Conservation (phyloP, 2,113 vertebrate species). For the Vidua macroura region DNA sequence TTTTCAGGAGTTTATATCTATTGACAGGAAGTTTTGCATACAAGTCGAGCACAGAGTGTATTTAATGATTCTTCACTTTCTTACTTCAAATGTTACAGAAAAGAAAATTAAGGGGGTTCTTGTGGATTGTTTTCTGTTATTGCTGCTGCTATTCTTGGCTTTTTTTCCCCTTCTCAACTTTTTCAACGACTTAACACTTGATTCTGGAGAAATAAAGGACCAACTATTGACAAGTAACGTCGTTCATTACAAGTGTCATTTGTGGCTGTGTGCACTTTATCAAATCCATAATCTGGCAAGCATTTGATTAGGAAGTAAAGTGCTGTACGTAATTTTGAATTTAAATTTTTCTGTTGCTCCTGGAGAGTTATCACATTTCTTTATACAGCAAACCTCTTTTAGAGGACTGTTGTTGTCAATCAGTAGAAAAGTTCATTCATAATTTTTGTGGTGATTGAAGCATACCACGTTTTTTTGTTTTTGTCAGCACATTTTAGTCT, state of each 20-base stretch:
- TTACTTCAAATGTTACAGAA: background rate
- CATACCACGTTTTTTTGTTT: background rate
- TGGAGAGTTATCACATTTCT: background rate
- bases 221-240: background rate
- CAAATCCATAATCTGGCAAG: background rate
- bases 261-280: background rate
- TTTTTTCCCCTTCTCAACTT: background rate
- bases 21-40: background rate
- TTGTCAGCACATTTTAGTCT: background rate
- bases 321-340: background rate
- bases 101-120: background rate
- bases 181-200: background rate
- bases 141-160: background rate
- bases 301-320: background rate
- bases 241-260: background rate
- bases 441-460: background rate
- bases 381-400: background rate
- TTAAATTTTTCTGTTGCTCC: background rate
- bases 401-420: background rate
- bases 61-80: background rate
- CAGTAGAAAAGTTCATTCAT: background rate
- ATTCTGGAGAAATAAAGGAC: background rate
- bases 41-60: background rate
- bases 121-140: background rate
- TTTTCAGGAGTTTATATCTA: background rate